Percentiles rank a stretch among this genome's conserved stretches.
phyloP scores from a whole-genome alignment of 2,113 vertebrate species.

The Taurulus bubalis region DNA sequence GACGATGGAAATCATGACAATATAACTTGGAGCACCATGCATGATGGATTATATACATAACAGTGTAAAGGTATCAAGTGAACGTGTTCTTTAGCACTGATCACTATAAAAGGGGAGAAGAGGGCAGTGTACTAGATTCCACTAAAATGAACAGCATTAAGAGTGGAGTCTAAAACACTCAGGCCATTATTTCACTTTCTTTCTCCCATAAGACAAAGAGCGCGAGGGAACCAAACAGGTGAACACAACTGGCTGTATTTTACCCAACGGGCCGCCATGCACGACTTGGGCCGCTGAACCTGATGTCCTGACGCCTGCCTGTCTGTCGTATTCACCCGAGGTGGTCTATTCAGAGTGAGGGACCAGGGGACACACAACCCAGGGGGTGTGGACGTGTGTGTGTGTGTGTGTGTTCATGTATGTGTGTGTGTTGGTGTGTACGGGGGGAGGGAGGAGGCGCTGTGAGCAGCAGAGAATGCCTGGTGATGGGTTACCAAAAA shows the following conservation, averaged over 20 bases:
- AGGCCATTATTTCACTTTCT: conserved; percentile 61
- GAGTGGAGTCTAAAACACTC: conserved; percentile 59
- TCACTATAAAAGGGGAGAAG: conserved; percentile 16
- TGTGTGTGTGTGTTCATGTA: conserved; percentile 53
- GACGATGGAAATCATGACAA: neutral
- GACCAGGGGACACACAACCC: conserved; percentile 73
- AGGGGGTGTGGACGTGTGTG: conserved; percentile 60
- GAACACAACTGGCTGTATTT: conserved; percentile 76
- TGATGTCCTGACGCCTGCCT: conserved; percentile 83
- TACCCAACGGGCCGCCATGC: conserved; percentile 54
- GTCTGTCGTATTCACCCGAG: conserved; percentile 83
- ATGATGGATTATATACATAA: neutral
- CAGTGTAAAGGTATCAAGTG: conserved; percentile 7
- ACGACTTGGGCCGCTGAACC: conserved; percentile 73
- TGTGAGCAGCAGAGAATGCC: conserved; percentile 73
- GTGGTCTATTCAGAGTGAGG: conserved; percentile 83
- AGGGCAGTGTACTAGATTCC: conserved; percentile 15
- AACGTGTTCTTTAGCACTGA: conserved; percentile 16
- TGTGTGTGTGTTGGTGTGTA: conserved; percentile 55
- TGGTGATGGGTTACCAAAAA: conserved; percentile 84
- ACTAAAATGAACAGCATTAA: conserved; percentile 36
- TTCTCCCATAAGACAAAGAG: conserved; percentile 68
- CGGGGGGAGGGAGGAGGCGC: conserved; percentile 73
- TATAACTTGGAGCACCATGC: neutral
- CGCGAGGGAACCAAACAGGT: conserved; percentile 75